phyloP scores from a whole-genome alignment of 2,113 vertebrate species.

The Cervus canadensis region DNA sequence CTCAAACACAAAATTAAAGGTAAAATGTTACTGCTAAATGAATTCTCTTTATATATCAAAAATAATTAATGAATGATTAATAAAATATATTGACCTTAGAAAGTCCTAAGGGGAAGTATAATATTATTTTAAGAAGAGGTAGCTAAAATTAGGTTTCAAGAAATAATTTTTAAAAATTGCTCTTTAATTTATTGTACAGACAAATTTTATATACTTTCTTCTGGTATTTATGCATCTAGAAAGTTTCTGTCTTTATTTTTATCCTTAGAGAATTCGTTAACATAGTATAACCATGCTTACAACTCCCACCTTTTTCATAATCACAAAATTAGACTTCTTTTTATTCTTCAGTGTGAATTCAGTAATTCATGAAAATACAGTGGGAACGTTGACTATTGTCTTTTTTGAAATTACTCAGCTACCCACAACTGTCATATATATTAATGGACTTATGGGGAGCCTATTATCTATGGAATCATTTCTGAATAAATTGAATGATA shows the following conservation, averaged over 20 bases:
- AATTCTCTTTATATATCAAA: neutral
- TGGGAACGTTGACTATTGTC: neutral
- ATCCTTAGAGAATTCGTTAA: neutral
- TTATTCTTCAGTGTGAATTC: neutral
- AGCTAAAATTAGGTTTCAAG: neutral
- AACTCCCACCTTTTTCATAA: neutral
- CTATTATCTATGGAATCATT: neutral
- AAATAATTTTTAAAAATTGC: neutral
- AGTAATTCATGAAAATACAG: neutral
- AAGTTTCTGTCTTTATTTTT: neutral
- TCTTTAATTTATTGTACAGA: neutral
- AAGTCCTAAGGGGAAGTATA: neutral
- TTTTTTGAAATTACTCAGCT: neutral
- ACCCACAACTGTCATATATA: neutral
- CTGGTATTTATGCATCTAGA: neutral
- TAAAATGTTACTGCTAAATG: neutral
- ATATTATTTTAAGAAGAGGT: neutral
- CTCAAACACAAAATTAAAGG: neutral
- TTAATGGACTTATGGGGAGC: neutral
- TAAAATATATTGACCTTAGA: neutral
- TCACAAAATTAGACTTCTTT: neutral
- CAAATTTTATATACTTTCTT: neutral
- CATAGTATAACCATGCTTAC: neutral
- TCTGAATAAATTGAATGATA: neutral
- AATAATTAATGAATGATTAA: neutral